These are phyloP conservation scores for Euphonia xanthogaster DNA, from an alignment of 2,797 vertebrate genomes.

Conservation along the genomic window DNA sequence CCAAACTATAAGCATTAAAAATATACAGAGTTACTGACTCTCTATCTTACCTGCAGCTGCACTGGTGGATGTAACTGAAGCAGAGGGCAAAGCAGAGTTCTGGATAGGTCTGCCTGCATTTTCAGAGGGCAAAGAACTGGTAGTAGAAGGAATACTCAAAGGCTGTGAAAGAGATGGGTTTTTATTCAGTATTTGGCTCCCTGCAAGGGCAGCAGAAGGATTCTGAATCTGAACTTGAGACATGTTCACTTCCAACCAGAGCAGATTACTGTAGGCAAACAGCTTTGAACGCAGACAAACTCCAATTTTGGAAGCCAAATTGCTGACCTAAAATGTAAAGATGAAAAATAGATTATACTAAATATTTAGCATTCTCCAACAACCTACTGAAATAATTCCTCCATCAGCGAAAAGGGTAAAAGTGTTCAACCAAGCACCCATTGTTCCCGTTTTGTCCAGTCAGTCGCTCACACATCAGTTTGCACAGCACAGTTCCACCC, in stretches of 20 bases:
- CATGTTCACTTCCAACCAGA: constrained; percentile 84
- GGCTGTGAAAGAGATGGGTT: constrained; percentile 84
- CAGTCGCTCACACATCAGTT: background rate
- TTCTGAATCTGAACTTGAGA: constrained; percentile 94
- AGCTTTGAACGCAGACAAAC: constrained; percentile 73
- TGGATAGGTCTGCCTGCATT: constrained; percentile 93
- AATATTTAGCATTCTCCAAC: constrained; percentile 31
- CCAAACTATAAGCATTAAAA: background rate
- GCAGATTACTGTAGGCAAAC: constrained; percentile 71
- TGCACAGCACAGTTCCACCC: background rate
- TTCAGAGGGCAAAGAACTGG: constrained; percentile 90
- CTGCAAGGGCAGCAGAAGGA: constrained; percentile 77
- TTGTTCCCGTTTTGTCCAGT: background rate
- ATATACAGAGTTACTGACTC: background rate
- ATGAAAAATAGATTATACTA: constrained; percentile 56
- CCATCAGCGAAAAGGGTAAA: background rate
- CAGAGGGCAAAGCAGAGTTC: constrained; percentile 90
- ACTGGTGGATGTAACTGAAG: constrained; percentile 88
- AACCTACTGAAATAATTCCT: background rate
- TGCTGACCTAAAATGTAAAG: constrained; percentile 78
- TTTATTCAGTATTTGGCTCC: constrained; percentile 83
- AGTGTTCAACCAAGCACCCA: background rate
- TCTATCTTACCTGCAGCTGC: constrained; percentile 86
- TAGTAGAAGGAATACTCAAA: constrained; percentile 89
- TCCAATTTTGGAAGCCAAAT: constrained; percentile 77